Evolutionary conservation across 2,888 invertebrate genomes (phyloP), one percentile per base, ranked within the genome.

Genomic region (Kryphioiulus occultus): DNA sequence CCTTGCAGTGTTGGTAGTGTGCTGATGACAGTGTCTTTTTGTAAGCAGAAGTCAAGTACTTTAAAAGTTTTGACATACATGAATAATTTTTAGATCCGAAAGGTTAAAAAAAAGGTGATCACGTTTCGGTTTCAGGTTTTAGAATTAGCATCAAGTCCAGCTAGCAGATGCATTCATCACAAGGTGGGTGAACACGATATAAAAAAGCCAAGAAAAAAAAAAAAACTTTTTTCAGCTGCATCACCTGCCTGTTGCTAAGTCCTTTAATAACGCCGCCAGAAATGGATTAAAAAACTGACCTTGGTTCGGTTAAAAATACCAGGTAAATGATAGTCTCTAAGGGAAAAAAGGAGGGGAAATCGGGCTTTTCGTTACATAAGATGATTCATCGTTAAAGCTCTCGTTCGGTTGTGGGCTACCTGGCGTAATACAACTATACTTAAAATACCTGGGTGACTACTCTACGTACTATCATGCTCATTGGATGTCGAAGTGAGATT

Each of bases 271-370:
- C 4, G 30, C 30, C 5, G 30, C 78, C 78, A 78, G 78, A 78
- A 78, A 78, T 32, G 30, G 78, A 78, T 78, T 78, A 78, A 53
- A 68, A 53, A 78, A 78, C 30, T 78, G 78, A 78, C 78, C 78
- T 78, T 78, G 78, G 30, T 32, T 78, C 12, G 7, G 78, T 17
- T 26, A 78, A 53, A 78, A 12, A 17, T 30, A 26, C 17, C 30
- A 17, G 78, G 30, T 30, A 78, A 78, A 32, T 78, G 78, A 30
- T 78, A 78, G 78, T 53, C 19, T 53, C 5, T 44, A 9, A 7
- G 78, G 68, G 78, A 78, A 17, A 68, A 17, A 30, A 30, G 78
- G 78, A 15, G 30, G 78, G 30, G 26, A 30, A 78, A 30, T 78
- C 15, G 30, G 26, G 17, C 30, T 78, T 26, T 78, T 78, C 7